phyloP scores from a whole-genome alignment of 2,888 invertebrate genomes.

The Idaea biselata region DNA sequence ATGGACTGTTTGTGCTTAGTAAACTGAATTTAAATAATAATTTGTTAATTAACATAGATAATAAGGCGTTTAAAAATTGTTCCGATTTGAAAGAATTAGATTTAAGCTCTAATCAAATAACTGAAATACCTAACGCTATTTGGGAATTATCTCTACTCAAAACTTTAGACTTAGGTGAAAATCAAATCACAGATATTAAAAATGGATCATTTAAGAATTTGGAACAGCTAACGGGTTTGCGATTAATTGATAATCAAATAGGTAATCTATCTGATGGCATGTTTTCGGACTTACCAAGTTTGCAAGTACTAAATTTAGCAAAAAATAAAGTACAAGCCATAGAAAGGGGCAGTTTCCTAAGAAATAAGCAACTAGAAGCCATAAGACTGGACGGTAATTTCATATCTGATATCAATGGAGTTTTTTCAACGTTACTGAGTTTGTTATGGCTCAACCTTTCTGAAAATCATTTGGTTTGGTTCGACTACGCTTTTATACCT shows the following conservation, averaged over 20 bases:
- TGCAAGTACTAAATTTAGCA: constrained; percentile 92
- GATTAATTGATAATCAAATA: constrained; percentile 93
- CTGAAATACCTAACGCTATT: constrained; percentile 89
- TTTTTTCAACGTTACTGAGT: constrained; percentile 90
- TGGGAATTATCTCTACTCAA: constrained; percentile 90
- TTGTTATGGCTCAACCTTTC: constrained; percentile 93
- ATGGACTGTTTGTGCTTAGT: constrained; percentile 90
- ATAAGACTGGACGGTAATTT: constrained; percentile 93
- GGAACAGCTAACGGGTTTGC: constrained; percentile 91
- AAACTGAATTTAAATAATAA: constrained; percentile 93
- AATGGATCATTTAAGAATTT: constrained; percentile 93
- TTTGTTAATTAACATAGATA: constrained; percentile 87
- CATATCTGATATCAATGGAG: constrained; percentile 92
- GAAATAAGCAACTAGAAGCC: constrained; percentile 90
- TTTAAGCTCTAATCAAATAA: constrained; percentile 91
- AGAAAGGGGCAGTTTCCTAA: constrained; percentile 90
- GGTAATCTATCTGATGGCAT: constrained; percentile 91
- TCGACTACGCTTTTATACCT: constrained; percentile 95
- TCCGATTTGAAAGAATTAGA: constrained; percentile 93
- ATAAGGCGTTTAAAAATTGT: constrained; percentile 92
- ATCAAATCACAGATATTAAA: constrained; percentile 90
- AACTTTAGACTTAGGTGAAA: constrained; percentile 94
- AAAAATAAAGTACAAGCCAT: constrained; percentile 93
- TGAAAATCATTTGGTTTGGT: constrained; percentile 94
- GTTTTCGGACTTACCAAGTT: constrained; percentile 90